Evolutionary conservation across 2,113 vertebrate species (phyloP), one percentile per base, ranked within the genome.

Genomic region (Otus sunia): DNA sequence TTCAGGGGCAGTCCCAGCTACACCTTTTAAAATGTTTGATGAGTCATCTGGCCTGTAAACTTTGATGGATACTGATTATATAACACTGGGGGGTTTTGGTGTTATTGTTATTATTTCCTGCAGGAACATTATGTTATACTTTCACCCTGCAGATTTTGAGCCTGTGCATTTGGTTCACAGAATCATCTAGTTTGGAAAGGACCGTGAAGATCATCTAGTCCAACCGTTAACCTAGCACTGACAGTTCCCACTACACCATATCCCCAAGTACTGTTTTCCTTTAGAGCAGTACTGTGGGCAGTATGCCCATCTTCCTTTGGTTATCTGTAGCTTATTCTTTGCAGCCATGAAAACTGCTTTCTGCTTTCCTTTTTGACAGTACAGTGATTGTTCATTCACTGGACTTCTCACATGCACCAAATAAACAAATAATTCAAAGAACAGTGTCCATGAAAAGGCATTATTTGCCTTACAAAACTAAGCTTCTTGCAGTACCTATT

Each of bases 261-360:
- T 41, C 39, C 39, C 39, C 12, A 41, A 41, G 39, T 13, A 13
- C 13, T 88, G 83, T 72, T 94, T 92, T 74, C 25, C 64, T 79
- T 52, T 56, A 17, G 45, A 77, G 59, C 39, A 69, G 62, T n/a
- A 10, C 41, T 4, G 1, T 72, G 89, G 86, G 87, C 94, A 92
- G 37, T 29, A 34, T 62, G 91, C 95, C 94, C 80, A 30, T 96
- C 64, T 74, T 86, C 50, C 39, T 93, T 59, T 68, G 72, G 16
- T 68, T 94, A 75, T 94, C 86, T 95, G 80, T 91, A 87, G 76
- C n/a, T 71, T 87, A 41, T 82, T 94, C 86, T 95, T 78, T 69
- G 53, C 60, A 84, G 83, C 60, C 62, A 5, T 85, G 80, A 89
- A 89, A 85, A 59, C 68, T 81, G 64, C 83, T 74, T 86, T 77